These are phyloP conservation scores for Stegana nigrithorax DNA, from an alignment of 2,888 invertebrate genomes.

Conservation along the genomic window DNA sequence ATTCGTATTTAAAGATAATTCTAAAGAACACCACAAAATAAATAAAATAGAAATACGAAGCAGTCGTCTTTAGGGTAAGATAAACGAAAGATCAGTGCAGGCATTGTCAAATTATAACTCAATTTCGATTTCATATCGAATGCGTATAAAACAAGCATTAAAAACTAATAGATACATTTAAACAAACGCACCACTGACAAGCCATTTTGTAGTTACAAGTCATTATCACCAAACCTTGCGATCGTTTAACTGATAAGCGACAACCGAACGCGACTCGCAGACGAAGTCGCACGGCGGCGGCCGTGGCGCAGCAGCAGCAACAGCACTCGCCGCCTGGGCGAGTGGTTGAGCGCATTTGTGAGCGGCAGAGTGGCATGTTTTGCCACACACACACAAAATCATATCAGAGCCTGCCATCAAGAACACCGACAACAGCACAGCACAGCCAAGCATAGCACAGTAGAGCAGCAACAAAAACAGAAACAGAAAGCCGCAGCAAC, in stretches of 20 bases:
- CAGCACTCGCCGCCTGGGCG: not conserved
- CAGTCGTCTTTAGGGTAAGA: no score
- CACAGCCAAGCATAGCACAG: no score
- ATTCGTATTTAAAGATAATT: no score
- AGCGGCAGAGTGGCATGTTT: not conserved
- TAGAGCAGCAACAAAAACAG: no score
- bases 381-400: constrained; percentile 22
- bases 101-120: no score
- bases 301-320: constrained; percentile 5
- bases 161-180: constrained; percentile 27
- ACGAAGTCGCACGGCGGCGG: constrained; percentile 1
- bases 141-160: constrained; percentile 21
- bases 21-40: no score
- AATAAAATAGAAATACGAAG: no score
- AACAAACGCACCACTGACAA: constrained; percentile 48
- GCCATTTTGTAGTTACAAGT: constrained; percentile 65
- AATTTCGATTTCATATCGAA: no score
- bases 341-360: constrained; percentile 3
- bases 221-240: constrained; percentile 62
- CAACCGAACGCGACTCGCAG: constrained; percentile 21
- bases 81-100: no score
- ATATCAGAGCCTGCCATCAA: constrained; percentile 52
- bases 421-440: no score
- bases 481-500: no score
- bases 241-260: constrained; percentile 51